A percentile compares a stretch with the other conserved stretches of the same genome.
Conservation (phyloP, 2,888 invertebrate species). For the Chloroclysta siterata region DNA sequence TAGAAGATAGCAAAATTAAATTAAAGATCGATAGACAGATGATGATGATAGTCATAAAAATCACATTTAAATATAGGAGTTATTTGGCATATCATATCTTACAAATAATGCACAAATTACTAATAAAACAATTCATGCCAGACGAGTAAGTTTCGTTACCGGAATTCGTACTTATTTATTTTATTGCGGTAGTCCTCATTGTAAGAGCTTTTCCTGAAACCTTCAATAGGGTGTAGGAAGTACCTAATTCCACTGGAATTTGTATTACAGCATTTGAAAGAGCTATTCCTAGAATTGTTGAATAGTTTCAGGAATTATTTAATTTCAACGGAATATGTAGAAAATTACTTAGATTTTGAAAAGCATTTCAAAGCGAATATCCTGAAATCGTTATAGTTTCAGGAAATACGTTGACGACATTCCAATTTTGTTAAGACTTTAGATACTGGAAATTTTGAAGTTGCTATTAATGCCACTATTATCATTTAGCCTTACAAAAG, state of each 20-base stretch:
- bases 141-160: too few relatives aligned
- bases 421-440: not conserved
- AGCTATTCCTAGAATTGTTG: not conserved
- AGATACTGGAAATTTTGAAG: not conserved
- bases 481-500: too few relatives aligned
- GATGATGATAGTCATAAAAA: too few relatives aligned
- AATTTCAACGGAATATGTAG: not conserved
- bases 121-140: too few relatives aligned
- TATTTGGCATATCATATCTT: too few relatives aligned
- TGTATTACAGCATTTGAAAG: not conserved
- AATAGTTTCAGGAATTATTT: not conserved
- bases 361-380: not conserved
- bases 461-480: too few relatives aligned
- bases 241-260: not conserved
- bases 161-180: too few relatives aligned
- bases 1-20: too few relatives aligned
- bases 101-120: too few relatives aligned
- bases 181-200: too few relatives aligned
- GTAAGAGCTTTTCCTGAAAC: slow-evolving; percentile 1
- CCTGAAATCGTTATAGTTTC: not conserved
- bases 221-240: not conserved
- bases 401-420: not conserved
- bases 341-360: not conserved
- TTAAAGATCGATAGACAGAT: too few relatives aligned
- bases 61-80: too few relatives aligned